Evolutionary conservation across 1,140 invertebrate genomes (phyloP), one percentile per base, ranked within the genome.

Genomic region (Ridgeia piscesae): DNA sequence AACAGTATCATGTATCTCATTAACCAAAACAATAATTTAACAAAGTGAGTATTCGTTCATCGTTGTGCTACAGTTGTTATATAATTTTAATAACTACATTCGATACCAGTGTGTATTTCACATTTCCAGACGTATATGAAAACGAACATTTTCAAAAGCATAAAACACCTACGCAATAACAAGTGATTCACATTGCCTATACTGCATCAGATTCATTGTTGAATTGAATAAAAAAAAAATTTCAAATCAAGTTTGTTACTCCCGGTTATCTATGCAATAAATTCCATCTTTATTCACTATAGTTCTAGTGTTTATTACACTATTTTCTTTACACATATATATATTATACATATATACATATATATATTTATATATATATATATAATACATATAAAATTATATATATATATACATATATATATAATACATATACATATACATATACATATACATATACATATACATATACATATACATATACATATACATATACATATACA

Each of bases 391-490:
- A 4, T 42, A 42, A 42, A 42, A 4, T 42, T 42, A 42, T 6
- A 42, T 11, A 11, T 42, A 11, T 42, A 11, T 11, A 42, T 42
- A 11, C 42, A 42, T 14, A 77, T 21, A 8, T 14, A 31, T 21
- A 77, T 21, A 21, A 77, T 77, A 21, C 27, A 6, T 77, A 17
- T 77, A 77, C 27, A 77, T 8, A 77, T 17, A 77, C 27, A 77
- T 17, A 90, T n/a, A 90, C n/a, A 35, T 90, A 35, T 90, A 35
- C n/a, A 34, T 89, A 34, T 89, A 34, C 31, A 34, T 89, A 33
- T 89, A 89, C 31, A 89, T 89, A 89, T 89, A 89, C 31, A 89
- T 89, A 89, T 89, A 89, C 31, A 89, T 34, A 89, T 89, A 89
- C 27, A 89, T 34, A 89, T 34, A 89, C 27, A 89, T 34, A 89